These are phyloP conservation scores for Otolemur crassicaudatus DNA, from an alignment of 2,797 vertebrate species.

Conservation along the genomic window DNA sequence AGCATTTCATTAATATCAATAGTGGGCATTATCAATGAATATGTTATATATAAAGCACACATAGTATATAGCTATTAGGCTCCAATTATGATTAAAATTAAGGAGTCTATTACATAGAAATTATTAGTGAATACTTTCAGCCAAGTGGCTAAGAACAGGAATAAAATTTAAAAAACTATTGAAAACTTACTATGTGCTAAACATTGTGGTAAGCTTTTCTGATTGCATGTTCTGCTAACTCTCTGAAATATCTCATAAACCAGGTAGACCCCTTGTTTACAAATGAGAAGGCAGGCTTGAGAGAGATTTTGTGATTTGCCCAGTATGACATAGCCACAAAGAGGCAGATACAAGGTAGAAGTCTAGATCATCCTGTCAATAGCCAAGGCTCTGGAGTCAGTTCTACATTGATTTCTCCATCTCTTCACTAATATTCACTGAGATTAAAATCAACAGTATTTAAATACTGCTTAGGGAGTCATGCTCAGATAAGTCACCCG, in stretches of 20 bases:
- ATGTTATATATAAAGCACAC: constrained; percentile 30
- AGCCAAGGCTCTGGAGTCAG: neutral
- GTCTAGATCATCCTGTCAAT: neutral
- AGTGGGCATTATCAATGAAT: neutral
- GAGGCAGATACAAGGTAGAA: neutral
- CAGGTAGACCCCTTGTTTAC: neutral
- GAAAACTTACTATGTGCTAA: neutral
- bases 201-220: neutral
- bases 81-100: neutral
- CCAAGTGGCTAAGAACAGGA: neutral
- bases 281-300: neutral
- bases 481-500: constrained; percentile 65
- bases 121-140: constrained; percentile 48
- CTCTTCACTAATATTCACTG: constrained; percentile 23
- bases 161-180: constrained; percentile 35
- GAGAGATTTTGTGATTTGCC: neutral
- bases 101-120: neutral
- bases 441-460: constrained; percentile 67
- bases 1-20: constrained; percentile 6
- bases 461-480: constrained; percentile 52
- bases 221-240: neutral
- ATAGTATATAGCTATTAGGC: neutral
- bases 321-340: neutral
- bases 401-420: constrained; percentile 33
- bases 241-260: neutral